Evolutionary conservation across 2,797 vertebrate species (phyloP).

Genomic region (Sarcophilus harrisii): DNA sequence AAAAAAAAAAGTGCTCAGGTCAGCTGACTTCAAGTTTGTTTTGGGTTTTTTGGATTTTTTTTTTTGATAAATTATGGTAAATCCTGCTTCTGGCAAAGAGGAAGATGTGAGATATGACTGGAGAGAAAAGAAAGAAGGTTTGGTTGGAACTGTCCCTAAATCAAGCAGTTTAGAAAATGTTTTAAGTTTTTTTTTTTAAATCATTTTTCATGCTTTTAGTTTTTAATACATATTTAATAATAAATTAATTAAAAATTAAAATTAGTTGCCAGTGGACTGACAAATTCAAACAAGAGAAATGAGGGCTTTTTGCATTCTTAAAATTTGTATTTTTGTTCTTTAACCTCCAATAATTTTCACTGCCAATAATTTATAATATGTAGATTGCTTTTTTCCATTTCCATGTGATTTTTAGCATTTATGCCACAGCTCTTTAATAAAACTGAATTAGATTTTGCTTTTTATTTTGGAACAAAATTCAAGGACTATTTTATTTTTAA

Average conservation of each 20-base stretch:
- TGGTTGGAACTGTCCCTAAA: neutral
- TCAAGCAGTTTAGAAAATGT: constrained; percentile 19
- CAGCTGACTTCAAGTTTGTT: too few relatives aligned
- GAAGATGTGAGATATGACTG: too few relatives aligned
- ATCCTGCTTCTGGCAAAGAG: too few relatives aligned
- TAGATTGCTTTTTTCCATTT: constrained; percentile 13
- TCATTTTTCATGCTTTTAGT: constrained; percentile 8
- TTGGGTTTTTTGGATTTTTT: too few relatives aligned
- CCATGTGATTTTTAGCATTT: neutral
- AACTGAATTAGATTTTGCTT: constrained; percentile 31
- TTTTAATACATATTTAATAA: constrained; percentile 4
- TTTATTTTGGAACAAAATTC: constrained; percentile 50
- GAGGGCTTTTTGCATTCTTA: constrained; percentile 26
- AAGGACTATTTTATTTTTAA: constrained; percentile 38
- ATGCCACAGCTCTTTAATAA: neutral
- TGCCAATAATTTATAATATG: constrained; percentile 32
- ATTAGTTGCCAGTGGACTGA: neutral
- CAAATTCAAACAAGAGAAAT: neutral
- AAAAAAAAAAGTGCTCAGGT: too few relatives aligned
- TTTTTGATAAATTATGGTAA: too few relatives aligned
- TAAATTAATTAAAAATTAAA: constrained; percentile 42
- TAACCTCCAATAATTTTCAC: constrained; percentile 32
- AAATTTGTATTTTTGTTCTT: neutral
- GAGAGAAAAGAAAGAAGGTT: too few relatives aligned
- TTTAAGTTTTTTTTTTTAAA: neutral